Evolutionary conservation across 2,113 vertebrate genomes (phyloP).

Genomic region (Phalacrocorax pelagicus): DNA sequence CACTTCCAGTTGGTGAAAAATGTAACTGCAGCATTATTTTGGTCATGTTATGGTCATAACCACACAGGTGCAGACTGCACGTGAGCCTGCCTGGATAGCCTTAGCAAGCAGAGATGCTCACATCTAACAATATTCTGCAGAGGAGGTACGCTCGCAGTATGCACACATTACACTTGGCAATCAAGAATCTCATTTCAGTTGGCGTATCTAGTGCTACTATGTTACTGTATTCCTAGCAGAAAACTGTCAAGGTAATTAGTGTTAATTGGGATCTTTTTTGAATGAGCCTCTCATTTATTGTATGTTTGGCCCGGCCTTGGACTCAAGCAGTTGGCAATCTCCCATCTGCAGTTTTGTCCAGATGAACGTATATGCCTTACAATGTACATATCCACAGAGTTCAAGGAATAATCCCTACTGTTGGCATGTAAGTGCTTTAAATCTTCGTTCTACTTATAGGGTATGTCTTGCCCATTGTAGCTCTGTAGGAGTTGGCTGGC

Average conservation of each 20-base stretch:
- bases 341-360: background rate
- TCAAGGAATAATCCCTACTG: background rate
- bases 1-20: background rate
- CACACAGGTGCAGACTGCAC: background rate
- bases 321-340: background rate
- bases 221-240: background rate
- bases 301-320: background rate
- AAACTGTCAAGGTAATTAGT: background rate
- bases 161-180: fast-evolving
- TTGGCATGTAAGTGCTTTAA: background rate
- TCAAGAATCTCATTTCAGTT: background rate
- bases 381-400: background rate
- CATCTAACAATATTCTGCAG: no score
- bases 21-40: background rate
- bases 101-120: background rate
- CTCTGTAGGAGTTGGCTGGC: background rate
- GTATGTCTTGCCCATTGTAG: background rate
- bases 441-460: background rate
- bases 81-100: background rate
- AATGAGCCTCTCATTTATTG: background rate
- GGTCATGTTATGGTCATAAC: fast-evolving
- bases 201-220: background rate
- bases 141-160: fast-evolving
- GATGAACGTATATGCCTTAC: background rate
- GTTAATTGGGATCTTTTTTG: background rate